These are phyloP conservation scores for Lycaon pictus DNA, from an alignment of 2,113 vertebrate genomes.

Conservation along the genomic window DNA sequence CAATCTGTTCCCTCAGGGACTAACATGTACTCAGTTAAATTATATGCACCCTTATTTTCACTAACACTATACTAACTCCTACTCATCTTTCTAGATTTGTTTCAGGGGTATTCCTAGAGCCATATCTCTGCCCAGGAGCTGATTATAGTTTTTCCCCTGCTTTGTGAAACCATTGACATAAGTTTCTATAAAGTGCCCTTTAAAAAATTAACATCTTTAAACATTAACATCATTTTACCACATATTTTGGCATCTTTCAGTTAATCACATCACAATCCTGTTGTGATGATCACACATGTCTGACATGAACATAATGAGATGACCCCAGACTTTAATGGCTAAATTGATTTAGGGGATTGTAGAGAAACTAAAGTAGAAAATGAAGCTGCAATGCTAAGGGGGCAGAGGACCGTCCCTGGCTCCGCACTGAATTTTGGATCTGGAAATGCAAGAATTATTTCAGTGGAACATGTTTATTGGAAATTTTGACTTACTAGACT, in stretches of 20 bases:
- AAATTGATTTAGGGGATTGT: neutral
- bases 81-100: neutral
- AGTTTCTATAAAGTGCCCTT: neutral
- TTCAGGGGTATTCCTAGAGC: neutral
- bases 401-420: neutral
- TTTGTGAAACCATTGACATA: neutral
- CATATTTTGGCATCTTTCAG: neutral
- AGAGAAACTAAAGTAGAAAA: neutral
- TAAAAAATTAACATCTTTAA: neutral
- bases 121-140: neutral
- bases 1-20: neutral
- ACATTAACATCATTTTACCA: neutral
- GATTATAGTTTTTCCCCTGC: neutral
- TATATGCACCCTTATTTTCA: neutral
- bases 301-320: neutral
- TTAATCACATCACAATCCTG: neutral
- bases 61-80: neutral
- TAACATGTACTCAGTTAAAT: neutral
- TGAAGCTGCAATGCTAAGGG: neutral
- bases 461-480: neutral
- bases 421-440: neutral
- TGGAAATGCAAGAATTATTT: neutral
- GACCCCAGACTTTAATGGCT: neutral
- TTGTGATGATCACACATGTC: slow-evolving; percentile 24
- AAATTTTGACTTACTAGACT: slow-evolving; percentile 21